phyloP scores from a whole-genome alignment of 1,140 invertebrate genomes.

The Cotesia vestalis region DNA sequence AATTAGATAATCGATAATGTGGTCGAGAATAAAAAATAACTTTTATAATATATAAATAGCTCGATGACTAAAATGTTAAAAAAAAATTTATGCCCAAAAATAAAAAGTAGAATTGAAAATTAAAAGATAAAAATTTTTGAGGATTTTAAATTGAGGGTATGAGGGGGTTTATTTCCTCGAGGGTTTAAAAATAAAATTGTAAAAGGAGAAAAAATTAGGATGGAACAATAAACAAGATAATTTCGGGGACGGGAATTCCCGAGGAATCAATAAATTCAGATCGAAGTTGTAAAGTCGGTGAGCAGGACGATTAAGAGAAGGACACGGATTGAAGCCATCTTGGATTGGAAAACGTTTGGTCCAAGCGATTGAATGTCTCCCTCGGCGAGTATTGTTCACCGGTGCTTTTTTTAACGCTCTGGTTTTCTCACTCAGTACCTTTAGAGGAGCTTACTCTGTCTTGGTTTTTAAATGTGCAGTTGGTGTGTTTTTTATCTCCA shows the following conservation, averaged over 20 bases:
- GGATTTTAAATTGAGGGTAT: too few species aligned
- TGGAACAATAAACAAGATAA: slow-evolving; percentile 57
- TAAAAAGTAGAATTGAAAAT: not conserved
- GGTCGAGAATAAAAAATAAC: slow-evolving; percentile 44
- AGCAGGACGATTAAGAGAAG: slow-evolving; percentile 36
- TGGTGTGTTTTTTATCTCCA: slow-evolving; percentile 25
- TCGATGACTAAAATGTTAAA: not conserved
- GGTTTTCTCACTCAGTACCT: slow-evolving; percentile 44
- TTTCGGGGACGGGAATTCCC: slow-evolving; percentile 52
- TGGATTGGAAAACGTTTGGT: slow-evolving; percentile 48
- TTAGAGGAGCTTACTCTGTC: slow-evolving; percentile 40
- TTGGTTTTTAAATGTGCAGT: slow-evolving; percentile 32
- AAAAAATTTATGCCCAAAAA: slow-evolving; percentile 15
- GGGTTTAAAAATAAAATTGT: slow-evolving; percentile 41
- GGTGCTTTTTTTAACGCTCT: slow-evolving; percentile 36
- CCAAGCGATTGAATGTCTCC: slow-evolving; percentile 58
- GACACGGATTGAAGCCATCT: slow-evolving; percentile 38
- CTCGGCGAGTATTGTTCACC: slow-evolving; percentile 50
- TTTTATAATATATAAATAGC: not conserved
- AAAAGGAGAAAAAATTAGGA: slow-evolving; percentile 43
- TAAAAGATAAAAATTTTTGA: slow-evolving; percentile 1
- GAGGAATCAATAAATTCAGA: slow-evolving; percentile 55
- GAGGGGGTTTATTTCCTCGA: slow-evolving; percentile 16
- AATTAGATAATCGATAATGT: slow-evolving; percentile 61
- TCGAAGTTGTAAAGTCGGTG: slow-evolving; percentile 40